These are phyloP conservation scores for Phallusia fumigata DNA, from an alignment of 23 tunicate genomes.

Conservation along the genomic window DNA sequence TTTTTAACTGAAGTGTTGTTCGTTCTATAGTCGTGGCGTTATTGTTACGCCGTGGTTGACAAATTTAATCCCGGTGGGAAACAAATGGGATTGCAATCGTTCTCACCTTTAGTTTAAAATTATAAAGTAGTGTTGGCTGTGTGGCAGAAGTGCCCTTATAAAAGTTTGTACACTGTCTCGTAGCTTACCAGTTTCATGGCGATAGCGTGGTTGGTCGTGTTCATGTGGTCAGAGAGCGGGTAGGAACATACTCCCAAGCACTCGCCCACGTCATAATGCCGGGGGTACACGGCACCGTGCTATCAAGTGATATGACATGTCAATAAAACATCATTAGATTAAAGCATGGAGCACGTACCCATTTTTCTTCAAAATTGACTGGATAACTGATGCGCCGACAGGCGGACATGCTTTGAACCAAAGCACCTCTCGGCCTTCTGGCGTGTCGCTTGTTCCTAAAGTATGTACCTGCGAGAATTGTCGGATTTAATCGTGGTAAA, in stretches of 20 bases:
- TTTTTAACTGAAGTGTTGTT: too few species aligned
- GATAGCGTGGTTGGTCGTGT: conserved; percentile 10
- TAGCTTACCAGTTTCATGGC: conserved; percentile 5
- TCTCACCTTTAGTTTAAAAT: too few species aligned
- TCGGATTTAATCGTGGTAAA: too few species aligned
- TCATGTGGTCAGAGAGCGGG: conserved; percentile 8
- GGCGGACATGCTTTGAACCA: not conserved
- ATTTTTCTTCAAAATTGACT: not conserved
- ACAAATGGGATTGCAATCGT: too few species aligned
- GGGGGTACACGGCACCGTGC: not conserved
- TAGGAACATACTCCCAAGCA: not conserved
- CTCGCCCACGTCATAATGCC: not conserved
- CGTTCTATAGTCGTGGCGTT: too few species aligned
- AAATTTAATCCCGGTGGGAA: too few species aligned
- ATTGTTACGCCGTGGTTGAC: too few species aligned
- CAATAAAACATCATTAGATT: not conserved
- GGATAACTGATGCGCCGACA: not conserved
- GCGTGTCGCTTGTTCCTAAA: not conserved
- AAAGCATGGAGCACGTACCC: not conserved
- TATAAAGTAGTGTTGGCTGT: too few species aligned
- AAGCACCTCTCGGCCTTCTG: too few species aligned
- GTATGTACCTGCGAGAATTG: not conserved
- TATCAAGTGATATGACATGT: too few species aligned
- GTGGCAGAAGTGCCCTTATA: too few species aligned
- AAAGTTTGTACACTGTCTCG: too few species aligned